phyloP scores from a whole-genome alignment of 2,113 vertebrate genomes.

The Dolichotis patagonum region DNA sequence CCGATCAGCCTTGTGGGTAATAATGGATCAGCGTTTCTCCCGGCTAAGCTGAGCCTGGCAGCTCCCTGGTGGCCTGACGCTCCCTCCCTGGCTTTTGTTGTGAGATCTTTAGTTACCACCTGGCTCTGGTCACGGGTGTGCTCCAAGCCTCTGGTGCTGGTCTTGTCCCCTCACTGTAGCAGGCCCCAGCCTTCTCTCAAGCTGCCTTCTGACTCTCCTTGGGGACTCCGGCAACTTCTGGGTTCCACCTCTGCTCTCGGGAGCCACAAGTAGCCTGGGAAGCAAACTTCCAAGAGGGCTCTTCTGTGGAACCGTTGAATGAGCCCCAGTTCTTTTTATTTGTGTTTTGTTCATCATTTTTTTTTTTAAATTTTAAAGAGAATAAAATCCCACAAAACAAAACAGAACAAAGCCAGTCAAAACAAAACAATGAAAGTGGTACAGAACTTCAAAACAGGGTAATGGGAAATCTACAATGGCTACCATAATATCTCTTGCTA shows the following conservation, averaged over 20 bases:
- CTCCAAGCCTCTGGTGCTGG: not conserved
- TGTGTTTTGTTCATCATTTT: no score
- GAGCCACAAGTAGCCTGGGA: no score
- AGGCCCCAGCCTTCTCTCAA: not conserved
- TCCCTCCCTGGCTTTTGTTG: not conserved
- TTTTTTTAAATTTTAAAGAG: no score
- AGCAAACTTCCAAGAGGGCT: not conserved
- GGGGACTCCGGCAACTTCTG: not conserved
- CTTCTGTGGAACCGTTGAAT: not conserved
- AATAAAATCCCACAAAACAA: no score
- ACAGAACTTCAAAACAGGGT: no score
- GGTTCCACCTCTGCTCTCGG: not conserved
- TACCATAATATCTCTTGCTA: no score
- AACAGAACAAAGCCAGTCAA: no score
- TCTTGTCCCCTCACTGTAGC: not conserved
- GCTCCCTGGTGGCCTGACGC: not conserved
- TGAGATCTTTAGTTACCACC: not conserved
- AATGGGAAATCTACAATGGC: no score
- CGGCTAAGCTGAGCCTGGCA: not conserved
- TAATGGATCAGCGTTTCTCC: not conserved
- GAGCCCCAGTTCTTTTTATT: not conserved
- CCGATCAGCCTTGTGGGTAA: not conserved
- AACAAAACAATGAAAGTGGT: no score
- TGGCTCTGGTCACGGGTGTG: not conserved
- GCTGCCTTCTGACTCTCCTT: not conserved